Base-by-base conservation (phyloP, 2,113 vertebrate genomes). In the Grus americana region DNA sequence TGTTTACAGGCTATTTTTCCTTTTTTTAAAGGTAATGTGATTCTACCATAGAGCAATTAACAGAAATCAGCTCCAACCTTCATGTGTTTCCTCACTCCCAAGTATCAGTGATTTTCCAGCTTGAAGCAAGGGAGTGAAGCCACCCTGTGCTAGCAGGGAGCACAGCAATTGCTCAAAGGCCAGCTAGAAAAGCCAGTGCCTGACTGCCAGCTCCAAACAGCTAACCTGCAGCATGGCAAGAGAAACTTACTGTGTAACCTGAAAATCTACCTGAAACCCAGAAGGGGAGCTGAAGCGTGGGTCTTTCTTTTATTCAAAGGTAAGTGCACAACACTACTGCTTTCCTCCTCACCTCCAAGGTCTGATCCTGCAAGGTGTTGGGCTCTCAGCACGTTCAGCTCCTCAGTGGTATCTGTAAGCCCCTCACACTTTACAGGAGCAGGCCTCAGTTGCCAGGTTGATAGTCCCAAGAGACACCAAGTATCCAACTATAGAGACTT, bases 381-480 rank as follows among this genome's bases (percentile, higher is more conserved):
- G 11, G 44, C 27, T 72, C 44, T 62, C 2, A 4, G 57, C 29
- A 52, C 0, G 0, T 12, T 70, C 55, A 44, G 42, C 55, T 50
- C 26, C 49, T 44, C 62, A 40, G 40, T 0, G 12, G 16, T 1
- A 50, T 3, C n/a, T 47, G 3, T 12, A 67, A 71, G 22, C 4
- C 1, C 46, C n/a, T 30, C 15, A 42, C 0, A 0, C 27, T 75
- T 75, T 6, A 57, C 29, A 49, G 38, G 6, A 59, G 12, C 26
- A 16, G 26, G 20, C 36, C 40, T 27, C 26, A 40, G 36, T 5
- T 63, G 78, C 47, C 70, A 59, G 6, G 34, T 0, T 59, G 47
- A 23, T 3, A 40, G 66, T 6, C 40, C 49, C 17, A 71, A 32
- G 30, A 68, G 34, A 30, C 26, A 38, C 8, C 8, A 72, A 67